Percentiles rank a stretch among this genome's conserved stretches.
Evolutionary conservation across 1,140 invertebrate genomes (phyloP).

Genomic region (Meloidogyne exigua): DNA sequence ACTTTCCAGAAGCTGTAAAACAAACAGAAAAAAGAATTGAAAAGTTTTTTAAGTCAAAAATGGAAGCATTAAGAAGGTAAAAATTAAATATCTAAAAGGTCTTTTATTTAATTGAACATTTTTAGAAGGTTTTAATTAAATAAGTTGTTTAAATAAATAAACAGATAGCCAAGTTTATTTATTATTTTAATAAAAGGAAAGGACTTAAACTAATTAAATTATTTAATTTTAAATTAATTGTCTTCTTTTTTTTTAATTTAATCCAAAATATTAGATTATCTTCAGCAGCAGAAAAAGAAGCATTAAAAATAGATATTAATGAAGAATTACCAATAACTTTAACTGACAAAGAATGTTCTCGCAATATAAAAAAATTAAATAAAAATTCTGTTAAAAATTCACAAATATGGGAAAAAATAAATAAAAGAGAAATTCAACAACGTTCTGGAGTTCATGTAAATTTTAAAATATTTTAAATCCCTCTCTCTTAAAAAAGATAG

Average conservation of each 20-base stretch:
- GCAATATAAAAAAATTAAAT: background rate
- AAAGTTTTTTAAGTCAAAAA: background rate
- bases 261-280: background rate
- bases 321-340: background rate
- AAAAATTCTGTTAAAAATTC: slow-evolving; percentile 5
- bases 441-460: background rate
- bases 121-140: no score
- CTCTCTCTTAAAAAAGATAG: background rate
- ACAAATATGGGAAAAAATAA: slow-evolving; percentile 5
- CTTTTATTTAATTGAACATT: no score
- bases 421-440: background rate
- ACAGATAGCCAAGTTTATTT: no score
- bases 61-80: background rate
- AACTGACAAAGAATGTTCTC: background rate
- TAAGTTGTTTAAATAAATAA: no score
- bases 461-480: background rate
- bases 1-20: background rate
- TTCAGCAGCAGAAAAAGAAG: background rate
- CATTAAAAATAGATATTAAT: background rate
- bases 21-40: slow-evolving; percentile 3
- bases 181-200: no score
- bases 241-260: no score
- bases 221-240: no score
- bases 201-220: no score
- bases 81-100: no score